Conservation (phyloP, 2,888 invertebrate genomes). For the Epinotia nisella region DNA sequence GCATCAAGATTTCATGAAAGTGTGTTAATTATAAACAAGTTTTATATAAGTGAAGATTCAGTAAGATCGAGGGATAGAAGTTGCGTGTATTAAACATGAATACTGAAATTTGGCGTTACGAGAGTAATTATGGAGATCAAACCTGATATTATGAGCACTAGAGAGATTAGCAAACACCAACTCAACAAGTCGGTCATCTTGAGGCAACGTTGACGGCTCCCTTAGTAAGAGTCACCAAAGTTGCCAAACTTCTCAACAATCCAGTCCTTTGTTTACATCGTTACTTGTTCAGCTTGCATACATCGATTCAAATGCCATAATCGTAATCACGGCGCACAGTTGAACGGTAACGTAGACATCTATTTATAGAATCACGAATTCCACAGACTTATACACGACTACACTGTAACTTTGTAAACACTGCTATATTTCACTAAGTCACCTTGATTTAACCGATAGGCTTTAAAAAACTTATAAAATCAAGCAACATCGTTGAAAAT, state of each 20-base stretch:
- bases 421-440: constrained; percentile 72
- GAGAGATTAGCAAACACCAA: constrained; percentile 57
- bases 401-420: constrained; percentile 63
- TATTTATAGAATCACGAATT: constrained; percentile 60
- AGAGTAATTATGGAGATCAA: constrained; percentile 61
- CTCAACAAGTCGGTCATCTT: constrained; percentile 65
- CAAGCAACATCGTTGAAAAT: constrained; percentile 15
- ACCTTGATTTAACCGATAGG: constrained; percentile 63
- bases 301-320: constrained; percentile 22
- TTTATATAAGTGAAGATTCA: constrained; percentile 29
- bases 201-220: constrained; percentile 41
- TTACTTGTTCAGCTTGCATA: constrained; percentile 16
- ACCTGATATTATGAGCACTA: constrained; percentile 62
- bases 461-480: constrained; percentile 55
- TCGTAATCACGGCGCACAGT: constrained; percentile 28
- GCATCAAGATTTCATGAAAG: constrained; percentile 51
- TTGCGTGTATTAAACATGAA: constrained; percentile 52
- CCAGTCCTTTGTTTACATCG: constrained; percentile 40
- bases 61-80: constrained; percentile 46
- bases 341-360: constrained; percentile 35
- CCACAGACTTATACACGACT: constrained; percentile 53
- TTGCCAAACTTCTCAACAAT: constrained; percentile 26
- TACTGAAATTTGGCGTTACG: constrained; percentile 51
- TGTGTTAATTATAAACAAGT: constrained; percentile 45
- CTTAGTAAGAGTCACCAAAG: constrained; percentile 8